Base-by-base conservation (phyloP, 2,888 invertebrate genomes). In the Agrilus cyanescens region DNA sequence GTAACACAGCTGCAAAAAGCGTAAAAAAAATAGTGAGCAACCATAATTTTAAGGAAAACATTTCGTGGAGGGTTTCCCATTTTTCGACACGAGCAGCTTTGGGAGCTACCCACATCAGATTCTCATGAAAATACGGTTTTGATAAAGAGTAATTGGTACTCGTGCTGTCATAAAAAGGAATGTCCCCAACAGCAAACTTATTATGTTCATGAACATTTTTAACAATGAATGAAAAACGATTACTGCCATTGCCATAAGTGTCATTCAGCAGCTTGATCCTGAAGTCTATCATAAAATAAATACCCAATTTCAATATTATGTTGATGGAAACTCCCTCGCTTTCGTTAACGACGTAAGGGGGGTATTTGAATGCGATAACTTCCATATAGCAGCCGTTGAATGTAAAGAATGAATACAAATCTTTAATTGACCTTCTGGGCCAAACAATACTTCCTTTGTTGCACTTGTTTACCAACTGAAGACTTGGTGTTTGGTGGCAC, bases 91-190 rank as follows among this genome's bases (percentile, higher is more conserved):
- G 56, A 12, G 63, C 53, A 3, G 78, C 76, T 44, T 68, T 56
- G 8, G 74, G 74, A 0, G 73, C 71, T 16, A 71, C 65, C 78
- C 78, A 79, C 3, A 75, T 69, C 52, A 77, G 74, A 1, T 70
- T 68, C 57, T 78, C 76, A 4, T 67, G 60, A 41, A 75, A 64
- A 57, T 79, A 79, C 3, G 69, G 61, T 3, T 63, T 58, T 32
- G 74, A 74, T 30, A 69, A 67, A 53, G 72, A 73, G 55, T 78
- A 79, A 49, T 71, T 70, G 49, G 71, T 67, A 29, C 71, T 69
- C 0, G 78, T 71, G 45, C 75, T 74, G 36, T 70, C 67, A 50
- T 75, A 76, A 3, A 77, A 72, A 57, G 70, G 75, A 46, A 74
- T 73, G 2, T 76, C 77, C 7, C 79, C 79, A 13, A 77, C 55